A percentile compares a stretch with the other conserved stretches of the same genome.
Evolutionary conservation across 2,888 invertebrate genomes (phyloP).

Genomic region (Cheilosia vulpina): DNA sequence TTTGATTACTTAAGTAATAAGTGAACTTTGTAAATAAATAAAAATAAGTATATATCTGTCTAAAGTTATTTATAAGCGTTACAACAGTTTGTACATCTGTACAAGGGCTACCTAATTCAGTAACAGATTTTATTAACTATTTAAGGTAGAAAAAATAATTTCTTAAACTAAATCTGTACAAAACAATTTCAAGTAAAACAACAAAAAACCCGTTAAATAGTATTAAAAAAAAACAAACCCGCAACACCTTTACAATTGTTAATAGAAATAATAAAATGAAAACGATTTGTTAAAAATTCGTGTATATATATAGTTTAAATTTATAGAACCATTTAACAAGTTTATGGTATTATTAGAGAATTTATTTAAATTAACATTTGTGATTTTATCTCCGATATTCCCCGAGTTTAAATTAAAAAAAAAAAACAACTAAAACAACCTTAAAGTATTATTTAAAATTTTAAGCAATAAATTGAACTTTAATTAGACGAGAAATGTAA

Average conservation of each 20-base stretch:
- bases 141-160: slow-evolving; percentile 20
- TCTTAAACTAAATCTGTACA: slow-evolving; percentile 57
- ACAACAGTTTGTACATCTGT: slow-evolving; percentile 40
- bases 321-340: slow-evolving; percentile 28
- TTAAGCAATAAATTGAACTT: slow-evolving; percentile 69
- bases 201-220: slow-evolving; percentile 68
- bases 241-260: slow-evolving; percentile 48
- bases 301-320: slow-evolving; percentile 52
- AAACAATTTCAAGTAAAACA: slow-evolving; percentile 61
- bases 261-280: slow-evolving; percentile 25
- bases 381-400: slow-evolving; percentile 42
- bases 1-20: slow-evolving; percentile 63
- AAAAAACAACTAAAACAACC: slow-evolving; percentile 24
- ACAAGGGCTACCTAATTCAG: slow-evolving; percentile 61
- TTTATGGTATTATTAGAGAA: slow-evolving; percentile 25
- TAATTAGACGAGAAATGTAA: slow-evolving; percentile 44
- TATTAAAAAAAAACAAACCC: slow-evolving; percentile 67
- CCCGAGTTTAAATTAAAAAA: slow-evolving; percentile 27
- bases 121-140: slow-evolving; percentile 42
- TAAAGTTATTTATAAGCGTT: slow-evolving; percentile 33
- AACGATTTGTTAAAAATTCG: slow-evolving; percentile 62
- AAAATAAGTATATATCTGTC: slow-evolving; percentile 32
- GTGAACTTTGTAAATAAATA: slow-evolving; percentile 49
- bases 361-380: slow-evolving; percentile 34
- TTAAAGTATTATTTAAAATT: slow-evolving; percentile 63